A percentile compares a stretch with the other conserved stretches of the same genome.
Evolutionary conservation across 1,140 invertebrate species (phyloP).

Genomic region (Dinothrombium tinctorium): DNA sequence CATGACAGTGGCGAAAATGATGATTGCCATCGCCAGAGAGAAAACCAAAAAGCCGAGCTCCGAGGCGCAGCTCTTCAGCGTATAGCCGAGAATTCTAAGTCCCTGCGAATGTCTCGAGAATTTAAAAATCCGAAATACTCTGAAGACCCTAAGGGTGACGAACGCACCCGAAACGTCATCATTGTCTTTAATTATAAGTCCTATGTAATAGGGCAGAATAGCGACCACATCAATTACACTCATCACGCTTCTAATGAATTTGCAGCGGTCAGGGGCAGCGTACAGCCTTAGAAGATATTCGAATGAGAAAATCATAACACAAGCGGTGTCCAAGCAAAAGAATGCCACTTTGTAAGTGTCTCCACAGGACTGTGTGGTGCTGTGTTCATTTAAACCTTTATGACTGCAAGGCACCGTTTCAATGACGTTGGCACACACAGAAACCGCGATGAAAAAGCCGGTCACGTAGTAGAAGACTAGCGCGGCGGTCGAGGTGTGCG

Average conservation of each 20-base stretch:
- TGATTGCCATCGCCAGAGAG: constrained; percentile 98
- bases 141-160: constrained; percentile 91
- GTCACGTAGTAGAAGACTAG: constrained; percentile 99
- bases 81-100: constrained; percentile 91
- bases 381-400: constrained; percentile 4
- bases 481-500: constrained; percentile 89
- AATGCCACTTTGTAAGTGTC: constrained; percentile 92
- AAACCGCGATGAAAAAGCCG: constrained; percentile 98
- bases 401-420: constrained; percentile 92
- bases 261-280: constrained; percentile 89
- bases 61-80: constrained; percentile 93
- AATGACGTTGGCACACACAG: constrained; percentile 94
- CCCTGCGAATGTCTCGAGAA: constrained; percentile 98
- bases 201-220: constrained; percentile 97
- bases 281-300: constrained; percentile 90
- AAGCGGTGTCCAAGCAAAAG: constrained; percentile 97
- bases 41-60: constrained; percentile 98
- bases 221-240: constrained; percentile 98
- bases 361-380: constrained; percentile 35
- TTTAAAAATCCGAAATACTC: constrained; percentile 98
- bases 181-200: constrained; percentile 84
- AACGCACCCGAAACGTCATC: constrained; percentile 97
- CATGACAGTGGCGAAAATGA: constrained; percentile 96
- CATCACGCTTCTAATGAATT: constrained; percentile 93
- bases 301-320: constrained; percentile 99